Evolutionary conservation across 2,888 invertebrate genomes (phyloP), one percentile per base, ranked within the genome.

Genomic region (Trichacis sp.): DNA sequence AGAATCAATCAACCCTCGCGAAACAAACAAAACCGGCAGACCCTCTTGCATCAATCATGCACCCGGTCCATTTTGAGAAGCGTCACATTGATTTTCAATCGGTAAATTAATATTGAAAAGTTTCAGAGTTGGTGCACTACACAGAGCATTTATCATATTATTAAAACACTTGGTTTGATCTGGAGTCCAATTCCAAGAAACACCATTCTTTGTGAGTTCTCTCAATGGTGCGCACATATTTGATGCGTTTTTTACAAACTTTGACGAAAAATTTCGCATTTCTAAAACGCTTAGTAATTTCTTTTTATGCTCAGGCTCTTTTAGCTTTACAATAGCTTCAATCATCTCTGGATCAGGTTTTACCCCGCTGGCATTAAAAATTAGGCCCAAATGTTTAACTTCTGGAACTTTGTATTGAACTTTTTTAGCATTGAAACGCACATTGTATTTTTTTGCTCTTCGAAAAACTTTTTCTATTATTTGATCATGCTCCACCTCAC

Each of bases 71-170:
- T n/a, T n/a, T n/a, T n/a, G n/a, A n/a, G n/a, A n/a, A n/a, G n/a
- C n/a, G n/a, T n/a, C 77, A 15, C 77, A 72, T 58, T 79, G 76
- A 51, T 82, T 69, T 24, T 68, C 69, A 19, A 81, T 68, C 19
- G 57, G 57, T 20, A 68, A 58, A 11, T 68, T 72, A 6, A 64
- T 60, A 64, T 77, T 65, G 70, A 74, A 78, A 57, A 64, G 66
- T 36, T 29, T 45, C 29, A 77, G 47, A 4, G 70, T 54, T 4
- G 77, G 76, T 42, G 73, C 70, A 64, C 57, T 64, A 48, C 51
- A 8, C n/a, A 68, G 20, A 3, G 48, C 18, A 4, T 30, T 30
- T 53, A 60, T 68, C 8, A 24, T 17, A 18, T 18, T 6, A 6
- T 52, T 3, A 14, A 68, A 55, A 2, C 11, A 43, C 36, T 50